Percentiles rank a stretch among this genome's conserved stretches.
phyloP scores from a whole-genome alignment of 2,888 invertebrate species.

The Agrochola macilenta region DNA sequence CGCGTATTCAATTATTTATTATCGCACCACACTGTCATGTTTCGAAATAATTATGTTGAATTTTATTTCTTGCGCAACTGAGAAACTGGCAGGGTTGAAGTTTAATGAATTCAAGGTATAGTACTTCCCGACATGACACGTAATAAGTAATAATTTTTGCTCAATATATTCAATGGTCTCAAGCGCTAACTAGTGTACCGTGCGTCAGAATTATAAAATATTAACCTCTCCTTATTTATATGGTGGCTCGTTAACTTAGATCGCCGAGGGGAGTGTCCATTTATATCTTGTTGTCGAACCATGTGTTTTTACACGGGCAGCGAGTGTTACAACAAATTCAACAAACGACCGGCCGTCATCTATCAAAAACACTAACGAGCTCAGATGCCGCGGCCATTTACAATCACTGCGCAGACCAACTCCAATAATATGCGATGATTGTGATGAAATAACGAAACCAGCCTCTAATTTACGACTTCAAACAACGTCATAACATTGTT shows the following conservation, averaged over 20 bases:
- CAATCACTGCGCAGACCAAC: conserved; percentile 80
- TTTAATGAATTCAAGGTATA: conserved; percentile 55
- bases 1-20: conserved; percentile 77
- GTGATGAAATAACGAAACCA: conserved; percentile 80
- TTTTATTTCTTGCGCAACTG: conserved; percentile 60
- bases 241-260: conserved; percentile 88
- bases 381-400: conserved; percentile 87
- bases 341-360: conserved; percentile 89
- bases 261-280: conserved; percentile 89
- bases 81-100: conserved; percentile 42
- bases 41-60: conserved; percentile 68
- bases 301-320: conserved; percentile 87
- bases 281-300: conserved; percentile 88
- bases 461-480: conserved; percentile 75
- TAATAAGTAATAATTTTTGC: conserved; percentile 66
- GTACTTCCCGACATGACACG: conserved; percentile 44
- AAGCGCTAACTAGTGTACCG: conserved; percentile 73
- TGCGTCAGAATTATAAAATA: conserved; percentile 84
- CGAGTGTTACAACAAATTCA: conserved; percentile 88
- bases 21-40: conserved; percentile 67
- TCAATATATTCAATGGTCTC: conserved; percentile 71
- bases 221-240: conserved; percentile 87
- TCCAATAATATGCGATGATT: conserved; percentile 87
- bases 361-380: conserved; percentile 90
- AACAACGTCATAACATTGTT: conserved; percentile 77